phyloP scores from a whole-genome alignment of 2,113 vertebrate species.

The Urocynchramus pylzowi region DNA sequence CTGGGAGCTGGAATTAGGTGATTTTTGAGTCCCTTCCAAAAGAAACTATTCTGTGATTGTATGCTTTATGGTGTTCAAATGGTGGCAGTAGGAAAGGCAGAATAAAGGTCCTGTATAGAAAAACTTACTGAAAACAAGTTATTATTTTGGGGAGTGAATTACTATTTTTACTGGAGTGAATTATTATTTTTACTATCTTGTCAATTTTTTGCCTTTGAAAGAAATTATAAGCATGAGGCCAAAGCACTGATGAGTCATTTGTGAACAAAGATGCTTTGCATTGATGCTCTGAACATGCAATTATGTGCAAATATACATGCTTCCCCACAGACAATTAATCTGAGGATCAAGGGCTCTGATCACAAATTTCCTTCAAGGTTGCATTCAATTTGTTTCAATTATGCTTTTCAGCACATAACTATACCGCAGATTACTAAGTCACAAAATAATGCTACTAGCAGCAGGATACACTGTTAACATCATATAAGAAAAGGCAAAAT shows the following conservation, averaged over 20 bases:
- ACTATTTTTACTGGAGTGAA: not conserved
- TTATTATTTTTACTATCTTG: not conserved
- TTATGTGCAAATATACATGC: not conserved
- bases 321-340: not conserved
- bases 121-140: not conserved
- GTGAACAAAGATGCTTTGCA: not conserved
- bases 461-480: not conserved
- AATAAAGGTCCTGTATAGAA: not conserved
- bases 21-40: not conserved
- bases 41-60: not conserved
- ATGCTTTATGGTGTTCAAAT: not conserved
- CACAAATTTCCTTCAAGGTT: not conserved
- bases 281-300: not conserved
- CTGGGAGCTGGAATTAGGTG: not conserved
- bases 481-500: not conserved
- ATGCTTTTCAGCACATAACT: not conserved
- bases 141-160: not conserved
- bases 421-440: not conserved
- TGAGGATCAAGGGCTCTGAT: not conserved
- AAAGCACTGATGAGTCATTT: not conserved
- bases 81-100: not conserved
- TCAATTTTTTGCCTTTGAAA: not conserved
- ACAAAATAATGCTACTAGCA: not conserved
- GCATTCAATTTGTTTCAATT: not conserved
- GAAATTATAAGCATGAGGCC: not conserved